Percentiles rank a stretch among this genome's conserved stretches.
phyloP scores from a whole-genome alignment of 2,113 vertebrate species.

The Pseudorectes ferrugineus region DNA sequence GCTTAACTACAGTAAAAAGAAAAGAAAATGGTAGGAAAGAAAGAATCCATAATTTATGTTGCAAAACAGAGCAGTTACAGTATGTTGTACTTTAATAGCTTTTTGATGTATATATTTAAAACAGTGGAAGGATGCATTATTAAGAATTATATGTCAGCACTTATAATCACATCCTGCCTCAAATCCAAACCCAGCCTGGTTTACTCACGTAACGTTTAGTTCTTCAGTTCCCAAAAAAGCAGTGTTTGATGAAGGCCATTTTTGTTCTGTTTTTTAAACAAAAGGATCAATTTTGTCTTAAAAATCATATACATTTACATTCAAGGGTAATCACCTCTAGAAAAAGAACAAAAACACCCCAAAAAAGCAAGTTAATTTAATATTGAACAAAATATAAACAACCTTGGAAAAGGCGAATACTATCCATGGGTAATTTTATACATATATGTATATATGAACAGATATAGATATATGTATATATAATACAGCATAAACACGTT shows the following conservation, averaged over 20 bases:
- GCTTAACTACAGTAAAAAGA: slow-evolving; percentile 16
- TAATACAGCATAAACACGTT: slow-evolving; percentile 62
- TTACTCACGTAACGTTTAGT: neutral
- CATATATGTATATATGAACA: slow-evolving; percentile 64
- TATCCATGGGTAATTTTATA: slow-evolving; percentile 59
- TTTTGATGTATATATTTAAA: slow-evolving; percentile 12
- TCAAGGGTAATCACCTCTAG: slow-evolving; percentile 20
- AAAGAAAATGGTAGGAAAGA: neutral
- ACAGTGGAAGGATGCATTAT: neutral
- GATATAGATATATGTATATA: slow-evolving; percentile 63
- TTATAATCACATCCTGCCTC: neutral
- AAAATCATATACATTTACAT: slow-evolving; percentile 51
- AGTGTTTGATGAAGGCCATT: slow-evolving; percentile 29
- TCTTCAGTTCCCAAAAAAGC: neutral
- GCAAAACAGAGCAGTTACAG: slow-evolving; percentile 26
- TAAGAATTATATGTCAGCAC: neutral
- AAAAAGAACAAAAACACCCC: slow-evolving; percentile 30
- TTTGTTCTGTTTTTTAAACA: slow-evolving; percentile 19
- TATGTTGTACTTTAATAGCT: neutral
- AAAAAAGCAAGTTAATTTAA: slow-evolving; percentile 67
- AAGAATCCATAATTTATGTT: slow-evolving; percentile 3
- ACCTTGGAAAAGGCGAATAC: slow-evolving; percentile 54
- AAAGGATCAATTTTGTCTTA: neutral
- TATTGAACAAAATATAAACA: slow-evolving; percentile 75
- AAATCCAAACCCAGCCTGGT: neutral